These are phyloP conservation scores for Endotricha flammealis DNA, from an alignment of 2,888 invertebrate genomes.

Conservation along the genomic window DNA sequence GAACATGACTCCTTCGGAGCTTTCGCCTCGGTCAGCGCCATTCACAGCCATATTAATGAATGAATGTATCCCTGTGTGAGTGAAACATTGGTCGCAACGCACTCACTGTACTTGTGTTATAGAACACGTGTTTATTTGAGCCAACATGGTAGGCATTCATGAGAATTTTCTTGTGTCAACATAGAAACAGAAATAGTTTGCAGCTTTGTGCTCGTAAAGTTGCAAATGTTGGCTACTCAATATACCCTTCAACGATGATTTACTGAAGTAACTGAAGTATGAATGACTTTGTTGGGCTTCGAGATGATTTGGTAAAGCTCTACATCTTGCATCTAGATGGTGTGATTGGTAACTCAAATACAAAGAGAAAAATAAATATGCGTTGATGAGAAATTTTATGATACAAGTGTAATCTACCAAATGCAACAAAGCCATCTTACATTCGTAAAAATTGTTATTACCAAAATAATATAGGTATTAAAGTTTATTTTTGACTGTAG, in stretches of 20 bases:
- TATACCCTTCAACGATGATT: constrained; percentile 6
- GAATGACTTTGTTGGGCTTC: no score
- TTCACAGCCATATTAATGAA: constrained; percentile 51
- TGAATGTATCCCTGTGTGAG: constrained; percentile 43
- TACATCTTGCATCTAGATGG: no score
- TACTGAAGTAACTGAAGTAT: no score
- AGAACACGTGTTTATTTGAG: constrained; percentile 67
- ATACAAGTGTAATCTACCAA: no score
- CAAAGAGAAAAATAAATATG: background rate
- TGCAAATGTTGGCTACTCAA: constrained; percentile 28
- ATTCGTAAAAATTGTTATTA: background rate
- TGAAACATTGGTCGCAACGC: constrained; percentile 26
- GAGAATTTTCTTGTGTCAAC: constrained; percentile 75
- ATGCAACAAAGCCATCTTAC: no score
- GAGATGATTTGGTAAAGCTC: no score
- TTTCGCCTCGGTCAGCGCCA: constrained; percentile 49
- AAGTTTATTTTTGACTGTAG: no score
- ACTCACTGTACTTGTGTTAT: constrained; percentile 31
- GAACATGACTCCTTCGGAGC: constrained; percentile 50
- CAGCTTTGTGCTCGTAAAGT: constrained; percentile 65
- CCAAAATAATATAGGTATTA: no score
- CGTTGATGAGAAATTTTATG: no score
- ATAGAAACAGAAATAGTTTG: constrained; percentile 64
- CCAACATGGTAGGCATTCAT: constrained; percentile 70
- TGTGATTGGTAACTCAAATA: no score